Evolutionary conservation across 2,113 vertebrate species (phyloP).

Genomic region (Tetraodon nigroviridis): DNA sequence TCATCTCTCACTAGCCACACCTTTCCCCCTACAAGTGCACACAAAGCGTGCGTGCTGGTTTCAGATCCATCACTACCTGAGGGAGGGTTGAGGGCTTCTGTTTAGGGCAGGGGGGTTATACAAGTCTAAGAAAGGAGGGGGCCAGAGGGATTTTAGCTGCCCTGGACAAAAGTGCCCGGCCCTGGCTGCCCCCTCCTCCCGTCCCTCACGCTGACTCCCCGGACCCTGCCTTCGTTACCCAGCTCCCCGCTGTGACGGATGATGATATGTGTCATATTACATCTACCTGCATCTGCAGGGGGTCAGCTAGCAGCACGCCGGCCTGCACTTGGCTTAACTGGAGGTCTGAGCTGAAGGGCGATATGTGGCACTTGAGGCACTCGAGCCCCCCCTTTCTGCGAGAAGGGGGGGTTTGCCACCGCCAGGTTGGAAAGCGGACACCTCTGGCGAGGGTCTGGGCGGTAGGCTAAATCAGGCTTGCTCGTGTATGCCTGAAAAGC

Average conservation of each 20-base stretch:
- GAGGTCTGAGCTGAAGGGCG: slow-evolving; percentile 63
- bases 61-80: slow-evolving; percentile 48
- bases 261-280: slow-evolving; percentile 73
- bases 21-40: slow-evolving; percentile 36
- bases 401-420: slow-evolving; percentile 23
- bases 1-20: slow-evolving; percentile 37
- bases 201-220: slow-evolving; percentile 44
- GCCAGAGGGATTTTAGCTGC: slow-evolving; percentile 77
- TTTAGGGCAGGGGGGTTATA: slow-evolving; percentile 35
- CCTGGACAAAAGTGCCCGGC: slow-evolving; percentile 70
- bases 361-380: slow-evolving; percentile 69
- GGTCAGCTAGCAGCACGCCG: slow-evolving; percentile 60
- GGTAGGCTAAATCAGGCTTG: slow-evolving; percentile 26
- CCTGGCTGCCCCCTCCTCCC: slow-evolving; percentile 50
- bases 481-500: slow-evolving; percentile 29
- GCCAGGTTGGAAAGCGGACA: slow-evolving; percentile 47
- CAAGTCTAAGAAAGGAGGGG: slow-evolving; percentile 44
- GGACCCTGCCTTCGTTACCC: slow-evolving; percentile 49
- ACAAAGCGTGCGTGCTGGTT: slow-evolving; percentile 68
- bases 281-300: slow-evolving; percentile 62
- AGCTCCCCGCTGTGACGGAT: slow-evolving; percentile 47
- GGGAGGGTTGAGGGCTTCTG: slow-evolving; percentile 43
- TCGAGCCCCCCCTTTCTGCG: slow-evolving; percentile 19
- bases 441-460: slow-evolving; percentile 42
- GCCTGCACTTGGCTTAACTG: slow-evolving; percentile 49